phyloP scores from a whole-genome alignment of 2,113 vertebrate species.

The Neolamprologus fasciatus region DNA sequence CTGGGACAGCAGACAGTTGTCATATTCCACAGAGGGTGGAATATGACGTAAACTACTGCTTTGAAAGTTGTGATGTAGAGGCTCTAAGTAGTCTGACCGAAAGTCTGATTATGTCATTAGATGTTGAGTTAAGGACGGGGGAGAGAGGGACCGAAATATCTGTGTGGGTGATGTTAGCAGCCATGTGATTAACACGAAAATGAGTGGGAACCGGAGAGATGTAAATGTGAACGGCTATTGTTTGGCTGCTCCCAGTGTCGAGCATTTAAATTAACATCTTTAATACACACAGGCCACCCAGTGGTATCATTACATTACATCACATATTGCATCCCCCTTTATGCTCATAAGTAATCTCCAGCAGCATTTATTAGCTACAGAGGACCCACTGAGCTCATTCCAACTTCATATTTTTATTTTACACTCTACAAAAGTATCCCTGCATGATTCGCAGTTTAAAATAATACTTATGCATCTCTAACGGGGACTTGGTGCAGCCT shows the following conservation, averaged over 20 bases:
- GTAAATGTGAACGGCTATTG: neutral
- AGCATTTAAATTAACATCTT: neutral
- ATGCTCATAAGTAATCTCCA: accelerated
- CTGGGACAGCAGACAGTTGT: constrained; percentile 30
- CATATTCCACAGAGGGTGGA: neutral
- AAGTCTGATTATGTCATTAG: constrained; percentile 42
- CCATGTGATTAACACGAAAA: neutral
- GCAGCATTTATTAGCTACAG: neutral
- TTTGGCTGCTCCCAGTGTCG: neutral
- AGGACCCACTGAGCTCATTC: neutral
- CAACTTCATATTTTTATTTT: neutral
- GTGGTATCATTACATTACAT: neutral
- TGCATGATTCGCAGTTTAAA: neutral
- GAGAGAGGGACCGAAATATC: neutral
- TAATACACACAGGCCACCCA: neutral
- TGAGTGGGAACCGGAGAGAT: neutral
- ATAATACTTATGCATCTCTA: neutral
- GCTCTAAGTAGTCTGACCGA: constrained; percentile 10
- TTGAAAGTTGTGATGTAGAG: constrained; percentile 10
- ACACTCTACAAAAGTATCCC: neutral
- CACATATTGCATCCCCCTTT: neutral
- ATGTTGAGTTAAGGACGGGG: neutral
- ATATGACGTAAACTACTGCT: constrained; percentile 22
- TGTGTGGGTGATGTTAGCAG: neutral
- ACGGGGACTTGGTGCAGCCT: neutral